These are phyloP conservation scores for Balearica regulorum DNA, from an alignment of 2,797 vertebrate species.

Conservation along the genomic window DNA sequence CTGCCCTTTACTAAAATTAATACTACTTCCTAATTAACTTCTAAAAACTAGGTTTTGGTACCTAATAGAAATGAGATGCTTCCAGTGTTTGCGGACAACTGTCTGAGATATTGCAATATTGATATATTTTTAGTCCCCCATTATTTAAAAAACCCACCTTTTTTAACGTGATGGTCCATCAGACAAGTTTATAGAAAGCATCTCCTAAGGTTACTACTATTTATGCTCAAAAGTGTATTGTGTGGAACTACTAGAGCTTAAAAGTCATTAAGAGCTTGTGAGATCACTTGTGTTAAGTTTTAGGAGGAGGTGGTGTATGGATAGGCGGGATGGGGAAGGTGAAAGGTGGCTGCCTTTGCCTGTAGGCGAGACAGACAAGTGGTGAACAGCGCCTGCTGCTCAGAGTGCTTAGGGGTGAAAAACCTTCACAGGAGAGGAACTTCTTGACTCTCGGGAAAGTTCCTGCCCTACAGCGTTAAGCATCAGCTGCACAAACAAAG, in stretches of 20 bases:
- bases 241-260: not conserved
- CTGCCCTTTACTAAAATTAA: not conserved
- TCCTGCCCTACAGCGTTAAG: not conserved
- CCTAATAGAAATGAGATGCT: not conserved
- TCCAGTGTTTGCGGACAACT: not conserved
- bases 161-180: not conserved
- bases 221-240: not conserved
- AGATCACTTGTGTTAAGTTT: not conserved
- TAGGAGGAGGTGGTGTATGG: not conserved
- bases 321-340: not conserved
- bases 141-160: not conserved
- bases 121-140: not conserved
- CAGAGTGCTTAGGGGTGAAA: not conserved
- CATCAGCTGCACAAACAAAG: not conserved
- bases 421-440: not conserved
- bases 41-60: not conserved
- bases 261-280: not conserved
- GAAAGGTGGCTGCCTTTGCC: not conserved
- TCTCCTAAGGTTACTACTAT: not conserved
- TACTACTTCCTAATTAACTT: not conserved
- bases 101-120: not conserved
- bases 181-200: not conserved
- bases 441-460: not conserved
- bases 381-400: not conserved
- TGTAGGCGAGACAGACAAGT: not conserved